Base-by-base conservation (phyloP, 2,797 vertebrate species). In the Scolopax rusticola region DNA sequence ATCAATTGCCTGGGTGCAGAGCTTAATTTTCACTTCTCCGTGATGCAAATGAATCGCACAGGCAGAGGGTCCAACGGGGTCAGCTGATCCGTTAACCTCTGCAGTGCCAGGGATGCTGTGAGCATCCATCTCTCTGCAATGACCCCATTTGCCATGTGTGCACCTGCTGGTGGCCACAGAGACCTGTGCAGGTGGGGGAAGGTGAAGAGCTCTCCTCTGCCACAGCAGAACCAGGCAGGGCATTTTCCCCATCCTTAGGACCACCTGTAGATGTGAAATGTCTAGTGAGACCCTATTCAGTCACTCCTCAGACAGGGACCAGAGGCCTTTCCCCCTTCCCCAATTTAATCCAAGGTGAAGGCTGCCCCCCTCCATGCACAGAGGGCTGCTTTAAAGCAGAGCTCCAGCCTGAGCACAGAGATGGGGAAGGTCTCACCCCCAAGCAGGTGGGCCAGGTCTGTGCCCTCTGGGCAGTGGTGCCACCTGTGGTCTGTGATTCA, bases 61-160 rank as follows among this genome's bases (percentile, higher is more conserved):
- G 8, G 33, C 38, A 83, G 41, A 64, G 20, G 12, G 40, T 4
- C 21, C 0, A 1, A 28, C 11, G 23, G 11, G 45, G 36, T 36
- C 3, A 4, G 18, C n/a, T 32, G 53, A 27, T 20, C 56, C 8
- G 1, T 56, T 57, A 11, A 45, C 27, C 45, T 28, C 73, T 63
- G 28, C 78, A 23, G 33, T 5, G 2, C n/a, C 60, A 43, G 27
- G 28, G 40, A 25, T 57, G 53, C n/a, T 1, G 17, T 27, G 4
- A 45, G 8, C 32, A 38, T 11, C 48, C 15, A 16, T 1, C 63
- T 7, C 30, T 5, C 1, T 4, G 16, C 33, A 40, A 38, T 1
- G 1, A 10, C 11, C 10, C 28, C 4, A 0, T n/a, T 17, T n/a
- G 61, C 48, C 40, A 30, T 1, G 0, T 1, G 10, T 8, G 20